Conservation (phyloP, 2,797 vertebrate species). For the Loris lydekkerianus region DNA sequence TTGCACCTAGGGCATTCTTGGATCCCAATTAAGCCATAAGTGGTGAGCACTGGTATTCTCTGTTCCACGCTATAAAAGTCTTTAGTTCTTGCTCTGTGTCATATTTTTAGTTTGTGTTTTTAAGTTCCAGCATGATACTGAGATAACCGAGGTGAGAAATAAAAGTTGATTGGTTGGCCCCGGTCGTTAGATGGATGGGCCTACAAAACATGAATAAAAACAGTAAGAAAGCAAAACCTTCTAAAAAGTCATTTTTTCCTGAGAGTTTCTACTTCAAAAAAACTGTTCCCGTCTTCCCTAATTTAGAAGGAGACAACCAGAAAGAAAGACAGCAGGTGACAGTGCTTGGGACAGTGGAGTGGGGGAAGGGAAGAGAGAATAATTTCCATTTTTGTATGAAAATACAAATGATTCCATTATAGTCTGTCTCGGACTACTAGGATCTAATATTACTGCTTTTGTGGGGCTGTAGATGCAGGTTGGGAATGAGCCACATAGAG, state of each 20-base stretch:
- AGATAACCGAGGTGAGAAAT: background rate
- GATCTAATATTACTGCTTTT: background rate
- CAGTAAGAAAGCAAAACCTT: background rate
- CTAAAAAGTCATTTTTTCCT: background rate
- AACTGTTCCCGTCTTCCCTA: background rate
- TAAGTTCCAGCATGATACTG: background rate
- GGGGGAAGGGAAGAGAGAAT: background rate
- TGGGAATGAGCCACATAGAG: background rate
- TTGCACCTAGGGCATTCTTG: background rate
- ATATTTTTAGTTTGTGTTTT: constrained; percentile 13
- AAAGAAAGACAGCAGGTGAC: background rate
- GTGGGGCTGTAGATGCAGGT: background rate
- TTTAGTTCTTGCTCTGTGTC: background rate
- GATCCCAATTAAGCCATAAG: background rate
- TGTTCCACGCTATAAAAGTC: background rate
- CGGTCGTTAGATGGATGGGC: background rate
- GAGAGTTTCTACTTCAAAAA: constrained; percentile 57
- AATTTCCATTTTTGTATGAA: background rate
- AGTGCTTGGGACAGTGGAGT: background rate
- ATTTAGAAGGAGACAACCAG: background rate
- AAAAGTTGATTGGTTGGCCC: background rate
- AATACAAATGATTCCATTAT: background rate
- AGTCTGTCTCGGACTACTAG: background rate
- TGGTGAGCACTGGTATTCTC: background rate
- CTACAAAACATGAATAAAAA: constrained; percentile 1